Conservation (phyloP, 53 echinoderm and acorn worm species). For the Echinometra lucunter region DNA sequence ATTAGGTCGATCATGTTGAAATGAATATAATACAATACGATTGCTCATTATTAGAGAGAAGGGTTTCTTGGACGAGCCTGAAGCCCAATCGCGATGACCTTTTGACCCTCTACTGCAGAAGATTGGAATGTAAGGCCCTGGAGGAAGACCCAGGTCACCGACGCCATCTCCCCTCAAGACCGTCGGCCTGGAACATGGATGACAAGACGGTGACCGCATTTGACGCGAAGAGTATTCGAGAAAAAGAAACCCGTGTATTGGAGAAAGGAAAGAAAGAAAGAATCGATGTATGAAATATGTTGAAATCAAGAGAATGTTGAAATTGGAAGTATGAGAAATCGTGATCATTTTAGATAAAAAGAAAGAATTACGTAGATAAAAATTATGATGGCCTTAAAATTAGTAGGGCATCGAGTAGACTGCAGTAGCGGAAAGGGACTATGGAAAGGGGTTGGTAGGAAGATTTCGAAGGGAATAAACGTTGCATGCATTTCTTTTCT, state of each 20-base stretch:
- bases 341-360: too few species aligned
- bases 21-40: constrained; percentile 5
- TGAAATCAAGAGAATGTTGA: too few species aligned
- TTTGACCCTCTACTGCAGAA: constrained; percentile 12
- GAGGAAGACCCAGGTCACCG: constrained; percentile 50
- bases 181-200: background rate
- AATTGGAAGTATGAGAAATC: too few species aligned
- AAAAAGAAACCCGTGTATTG: background rate
- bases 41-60: background rate
- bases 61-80: constrained; percentile 26
- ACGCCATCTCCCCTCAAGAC: constrained; percentile 38
- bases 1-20: background rate
- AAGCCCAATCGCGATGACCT: constrained; percentile 22
- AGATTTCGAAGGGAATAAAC: too few species aligned
- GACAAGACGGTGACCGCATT: constrained; percentile 30
- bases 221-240: background rate
- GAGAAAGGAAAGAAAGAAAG: background rate
- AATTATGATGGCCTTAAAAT: background rate
- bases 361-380: background rate
- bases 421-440: background rate
- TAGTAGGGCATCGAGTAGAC: background rate
- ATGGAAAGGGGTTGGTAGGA: too few species aligned
- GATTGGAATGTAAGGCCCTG: constrained; percentile 56
- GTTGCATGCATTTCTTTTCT: too few species aligned
- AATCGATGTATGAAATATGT: background rate